A percentile compares a stretch with the other conserved stretches of the same genome.
Conservation (phyloP, 1,140 invertebrate genomes). For the Monomorium pharaonis region DNA sequence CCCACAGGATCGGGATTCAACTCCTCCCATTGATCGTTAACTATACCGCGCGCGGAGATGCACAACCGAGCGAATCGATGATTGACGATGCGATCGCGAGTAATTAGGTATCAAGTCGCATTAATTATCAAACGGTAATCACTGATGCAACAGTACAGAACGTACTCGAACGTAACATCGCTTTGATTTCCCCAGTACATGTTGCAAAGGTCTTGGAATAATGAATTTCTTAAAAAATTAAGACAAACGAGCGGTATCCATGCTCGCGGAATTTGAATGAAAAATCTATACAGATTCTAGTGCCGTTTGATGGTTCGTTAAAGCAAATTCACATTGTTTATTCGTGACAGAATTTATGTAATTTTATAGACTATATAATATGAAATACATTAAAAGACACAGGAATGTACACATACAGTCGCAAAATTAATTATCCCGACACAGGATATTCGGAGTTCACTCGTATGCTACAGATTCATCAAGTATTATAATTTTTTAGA, state of each 20-base stretch:
- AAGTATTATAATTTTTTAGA: no score
- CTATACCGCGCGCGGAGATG: slow-evolving; percentile 13
- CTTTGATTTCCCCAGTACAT: background rate
- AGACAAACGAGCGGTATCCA: background rate
- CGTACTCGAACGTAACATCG: background rate
- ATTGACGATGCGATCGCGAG: slow-evolving; percentile 42
- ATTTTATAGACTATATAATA: background rate
- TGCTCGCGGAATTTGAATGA: background rate
- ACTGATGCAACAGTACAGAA: slow-evolving; percentile 22
- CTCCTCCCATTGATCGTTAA: slow-evolving; percentile 37
- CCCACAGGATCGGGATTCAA: slow-evolving; percentile 25
- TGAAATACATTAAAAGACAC: background rate
- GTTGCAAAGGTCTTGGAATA: background rate
- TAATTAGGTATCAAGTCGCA: slow-evolving; percentile 53
- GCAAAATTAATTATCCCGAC: no score
- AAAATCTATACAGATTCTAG: background rate
- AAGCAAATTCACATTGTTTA: background rate
- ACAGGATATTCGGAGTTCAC: no score
- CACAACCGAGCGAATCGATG: slow-evolving; percentile 33
- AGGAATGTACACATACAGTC: no score
- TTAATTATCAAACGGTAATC: slow-evolving; percentile 50
- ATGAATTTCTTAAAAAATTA: slow-evolving; percentile 8
- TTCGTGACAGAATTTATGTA: background rate
- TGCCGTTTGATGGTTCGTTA: background rate
- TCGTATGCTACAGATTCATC: no score